These are phyloP conservation scores for Marisa cornuarietis DNA, from an alignment of 1,140 invertebrate species.

Conservation along the genomic window DNA sequence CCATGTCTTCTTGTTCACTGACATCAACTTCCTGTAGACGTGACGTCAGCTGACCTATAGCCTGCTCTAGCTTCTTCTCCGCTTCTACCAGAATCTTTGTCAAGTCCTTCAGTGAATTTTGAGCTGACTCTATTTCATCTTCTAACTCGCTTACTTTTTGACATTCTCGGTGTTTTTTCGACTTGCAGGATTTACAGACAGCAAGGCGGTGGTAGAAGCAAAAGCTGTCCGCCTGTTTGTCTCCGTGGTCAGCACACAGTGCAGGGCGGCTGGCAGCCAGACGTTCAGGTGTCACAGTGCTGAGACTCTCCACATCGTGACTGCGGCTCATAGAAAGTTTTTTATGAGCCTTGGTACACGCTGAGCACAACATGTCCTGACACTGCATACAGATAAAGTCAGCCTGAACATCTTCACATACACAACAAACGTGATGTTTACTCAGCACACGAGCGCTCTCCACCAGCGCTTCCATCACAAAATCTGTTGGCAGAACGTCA, in stretches of 20 bases:
- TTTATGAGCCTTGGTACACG: neutral
- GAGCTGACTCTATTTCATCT: neutral
- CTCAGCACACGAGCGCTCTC: neutral
- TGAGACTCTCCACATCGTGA: neutral
- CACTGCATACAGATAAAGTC: neutral
- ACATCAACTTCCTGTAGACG: neutral
- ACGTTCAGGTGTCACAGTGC: neutral
- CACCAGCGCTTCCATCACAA: slow-evolving; percentile 5
- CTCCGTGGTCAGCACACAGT: neutral
- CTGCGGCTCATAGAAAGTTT: neutral
- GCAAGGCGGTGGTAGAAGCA: neutral
- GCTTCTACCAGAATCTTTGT: neutral
- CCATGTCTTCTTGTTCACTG: neutral
- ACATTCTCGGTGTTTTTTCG: neutral
- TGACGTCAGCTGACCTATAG: neutral
- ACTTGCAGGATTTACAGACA: neutral
- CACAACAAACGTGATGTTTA: slow-evolving; percentile 6
- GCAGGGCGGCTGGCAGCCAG: slow-evolving; percentile 2
- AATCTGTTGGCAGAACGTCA: neutral
- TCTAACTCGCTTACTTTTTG: neutral
- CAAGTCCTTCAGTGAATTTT: neutral
- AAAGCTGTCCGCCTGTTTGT: neutral
- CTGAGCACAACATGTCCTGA: slow-evolving; percentile 2
- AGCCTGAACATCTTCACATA: neutral
- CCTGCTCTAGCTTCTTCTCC: neutral